Evolutionary conservation across 2,888 invertebrate species (phyloP).

Genomic region (Drosophila acutilabella): DNA sequence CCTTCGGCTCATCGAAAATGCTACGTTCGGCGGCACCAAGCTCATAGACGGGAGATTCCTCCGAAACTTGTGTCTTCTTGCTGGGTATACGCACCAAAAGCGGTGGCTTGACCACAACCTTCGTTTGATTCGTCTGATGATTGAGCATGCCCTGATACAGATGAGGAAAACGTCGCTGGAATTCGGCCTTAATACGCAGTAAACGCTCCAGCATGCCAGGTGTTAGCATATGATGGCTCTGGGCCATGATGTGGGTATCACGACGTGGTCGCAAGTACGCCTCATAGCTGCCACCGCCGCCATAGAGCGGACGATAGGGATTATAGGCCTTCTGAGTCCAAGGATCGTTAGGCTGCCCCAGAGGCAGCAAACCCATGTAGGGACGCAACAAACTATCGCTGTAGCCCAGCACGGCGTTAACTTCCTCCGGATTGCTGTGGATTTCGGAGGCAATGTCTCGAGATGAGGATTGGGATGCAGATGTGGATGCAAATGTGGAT

Average conservation of each 20-base stretch:
- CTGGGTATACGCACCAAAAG: slow-evolving; percentile 49
- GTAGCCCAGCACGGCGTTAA: slow-evolving; percentile 57
- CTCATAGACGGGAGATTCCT: slow-evolving; percentile 64
- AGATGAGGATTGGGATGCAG: slow-evolving; percentile 13
- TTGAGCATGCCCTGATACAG: slow-evolving; percentile 75
- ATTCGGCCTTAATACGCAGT: slow-evolving; percentile 70
- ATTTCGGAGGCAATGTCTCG: slow-evolving; percentile 7
- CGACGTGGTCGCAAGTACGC: slow-evolving; percentile 69
- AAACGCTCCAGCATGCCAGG: slow-evolving; percentile 76
- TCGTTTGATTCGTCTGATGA: slow-evolving; percentile 59
- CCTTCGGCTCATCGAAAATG: slow-evolving; percentile 35
- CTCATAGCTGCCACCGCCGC: slow-evolving; percentile 78
- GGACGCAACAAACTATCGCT: slow-evolving; percentile 68
- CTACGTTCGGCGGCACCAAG: slow-evolving; percentile 77
- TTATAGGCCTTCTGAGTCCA: slow-evolving; percentile 76
- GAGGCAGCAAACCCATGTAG: slow-evolving; percentile 79
- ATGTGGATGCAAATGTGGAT: slow-evolving; percentile 26
- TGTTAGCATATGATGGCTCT: slow-evolving; percentile 58
- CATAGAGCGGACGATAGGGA: slow-evolving; percentile 67
- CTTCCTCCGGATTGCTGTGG: slow-evolving; percentile 3
- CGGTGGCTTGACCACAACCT: slow-evolving; percentile 70
- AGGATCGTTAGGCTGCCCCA: slow-evolving; percentile 76
- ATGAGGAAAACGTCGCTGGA: slow-evolving; percentile 74
- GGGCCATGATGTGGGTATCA: slow-evolving; percentile 60
- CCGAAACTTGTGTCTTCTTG: slow-evolving; percentile 9